Conservation (phyloP, 2,888 invertebrate species). For the Zele albiditarsus region DNA sequence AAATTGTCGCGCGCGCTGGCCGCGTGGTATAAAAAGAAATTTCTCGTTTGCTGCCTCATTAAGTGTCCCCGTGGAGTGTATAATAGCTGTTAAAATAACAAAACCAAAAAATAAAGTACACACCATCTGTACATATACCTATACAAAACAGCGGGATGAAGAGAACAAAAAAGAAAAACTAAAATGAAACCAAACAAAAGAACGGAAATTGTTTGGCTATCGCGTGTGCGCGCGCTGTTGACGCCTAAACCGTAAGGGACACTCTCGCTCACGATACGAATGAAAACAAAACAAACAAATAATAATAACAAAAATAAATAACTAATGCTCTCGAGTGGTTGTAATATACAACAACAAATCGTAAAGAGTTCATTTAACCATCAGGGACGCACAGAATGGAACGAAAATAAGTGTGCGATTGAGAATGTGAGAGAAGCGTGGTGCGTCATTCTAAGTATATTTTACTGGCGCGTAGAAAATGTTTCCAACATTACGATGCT, state of each 20-base stretch:
- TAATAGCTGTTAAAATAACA: not conserved
- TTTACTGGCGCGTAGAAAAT: not conserved
- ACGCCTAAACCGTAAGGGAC: conserved; percentile 1
- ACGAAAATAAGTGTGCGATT: conserved; percentile 1
- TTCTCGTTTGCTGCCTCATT: not conserved
- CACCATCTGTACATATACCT: not conserved
- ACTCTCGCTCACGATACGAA: not conserved
- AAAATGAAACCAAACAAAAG: not conserved
- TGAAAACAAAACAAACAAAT: not conserved
- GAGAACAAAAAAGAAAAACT: not conserved
- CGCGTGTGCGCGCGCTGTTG: not conserved
- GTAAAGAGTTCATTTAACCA: not conserved
- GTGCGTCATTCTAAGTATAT: not conserved
- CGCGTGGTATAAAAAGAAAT: not conserved
- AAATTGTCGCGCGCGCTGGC: not conserved
- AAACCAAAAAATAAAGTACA: not conserved
- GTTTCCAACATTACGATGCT: not conserved
- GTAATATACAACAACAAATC: not conserved
- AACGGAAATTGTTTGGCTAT: not conserved
- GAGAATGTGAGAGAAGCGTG: not conserved
- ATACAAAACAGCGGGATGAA: not conserved
- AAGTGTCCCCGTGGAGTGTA: conserved; percentile 3
- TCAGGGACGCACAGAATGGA: not conserved
- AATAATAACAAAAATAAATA: not conserved
- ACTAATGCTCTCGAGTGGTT: not conserved